These are phyloP conservation scores for Tineola bisselliella DNA, from an alignment of 2,888 invertebrate species.

Conservation along the genomic window DNA sequence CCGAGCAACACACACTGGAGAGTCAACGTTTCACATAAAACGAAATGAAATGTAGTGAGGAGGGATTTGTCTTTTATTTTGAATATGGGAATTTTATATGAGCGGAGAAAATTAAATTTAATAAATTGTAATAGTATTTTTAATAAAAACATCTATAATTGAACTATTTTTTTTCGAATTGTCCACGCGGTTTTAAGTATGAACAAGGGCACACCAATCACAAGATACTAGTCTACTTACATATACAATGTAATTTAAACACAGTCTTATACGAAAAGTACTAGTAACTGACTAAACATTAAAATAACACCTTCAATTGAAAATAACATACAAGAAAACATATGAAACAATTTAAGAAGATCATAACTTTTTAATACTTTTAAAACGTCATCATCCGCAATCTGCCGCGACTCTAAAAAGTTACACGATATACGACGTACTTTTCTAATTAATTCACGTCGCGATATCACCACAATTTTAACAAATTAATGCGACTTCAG, in stretches of 20 bases:
- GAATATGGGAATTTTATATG: not conserved
- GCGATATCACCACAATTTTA: conserved; percentile 12
- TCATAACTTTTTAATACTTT: not conserved
- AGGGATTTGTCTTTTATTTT: not conserved
- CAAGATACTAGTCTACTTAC: no score
- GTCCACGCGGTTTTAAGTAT: no score
- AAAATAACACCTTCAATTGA: no score
- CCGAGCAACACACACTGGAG: not conserved
- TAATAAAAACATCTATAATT: no score
- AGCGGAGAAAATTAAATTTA: no score
- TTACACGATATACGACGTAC: not conserved
- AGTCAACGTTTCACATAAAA: not conserved
- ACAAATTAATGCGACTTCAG: conserved; percentile 10
- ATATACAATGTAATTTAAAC: no score
- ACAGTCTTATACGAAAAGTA: no score
- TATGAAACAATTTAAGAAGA: not conserved
- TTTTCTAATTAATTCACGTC: conserved; percentile 13
- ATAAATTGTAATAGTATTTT: no score
- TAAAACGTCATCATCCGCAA: not conserved
- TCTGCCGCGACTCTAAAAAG: not conserved
- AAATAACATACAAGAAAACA: no score
- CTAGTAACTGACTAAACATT: no score
- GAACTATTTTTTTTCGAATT: no score
- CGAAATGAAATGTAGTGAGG: not conserved
- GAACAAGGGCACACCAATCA: no score